Percentiles rank a stretch among this genome's conserved stretches.
Conservation (phyloP, 2,888 invertebrate genomes). For the Andrena hattorfiana region DNA sequence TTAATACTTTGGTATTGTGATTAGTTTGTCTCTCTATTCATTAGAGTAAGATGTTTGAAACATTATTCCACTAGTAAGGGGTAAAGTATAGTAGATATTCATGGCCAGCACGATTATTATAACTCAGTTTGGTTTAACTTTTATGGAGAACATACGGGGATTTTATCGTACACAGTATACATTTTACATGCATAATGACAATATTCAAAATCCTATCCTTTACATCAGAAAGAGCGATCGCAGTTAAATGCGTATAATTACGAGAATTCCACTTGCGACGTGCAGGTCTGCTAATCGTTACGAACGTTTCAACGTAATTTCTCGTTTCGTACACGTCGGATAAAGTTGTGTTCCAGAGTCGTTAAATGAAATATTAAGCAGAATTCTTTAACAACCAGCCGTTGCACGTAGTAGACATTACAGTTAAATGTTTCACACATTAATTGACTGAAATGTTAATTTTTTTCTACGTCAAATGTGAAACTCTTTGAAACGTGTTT, state of each 20-base stretch:
- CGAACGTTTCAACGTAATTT: slow-evolving; percentile 52
- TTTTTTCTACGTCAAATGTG: not conserved
- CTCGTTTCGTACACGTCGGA: not conserved
- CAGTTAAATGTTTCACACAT: slow-evolving; percentile 4
- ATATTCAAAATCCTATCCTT: slow-evolving; percentile 28
- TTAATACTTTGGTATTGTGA: too few species aligned
- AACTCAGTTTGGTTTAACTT: too few species aligned
- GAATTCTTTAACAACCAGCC: slow-evolving; percentile 6
- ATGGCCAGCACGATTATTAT: too few species aligned
- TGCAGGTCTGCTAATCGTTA: slow-evolving; percentile 59
- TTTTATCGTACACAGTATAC: too few species aligned
- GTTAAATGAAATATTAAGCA: slow-evolving; percentile 27
- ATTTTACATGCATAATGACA: not conserved
- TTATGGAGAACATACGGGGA: too few species aligned
- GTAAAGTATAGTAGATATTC: too few species aligned
- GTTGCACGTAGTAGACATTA: not conserved
- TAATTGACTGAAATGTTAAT: slow-evolving; percentile 11
- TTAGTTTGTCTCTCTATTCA: too few species aligned
- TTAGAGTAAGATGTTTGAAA: too few species aligned
- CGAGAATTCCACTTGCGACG: slow-evolving; percentile 55
- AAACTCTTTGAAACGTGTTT: not conserved
- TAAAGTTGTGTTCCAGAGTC: not conserved
- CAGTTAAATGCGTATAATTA: slow-evolving; percentile 69
- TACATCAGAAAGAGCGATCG: slow-evolving; percentile 48
- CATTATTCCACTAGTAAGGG: too few species aligned